These are phyloP conservation scores for Tiliacea aurago DNA, from an alignment of 2,888 invertebrate genomes.

Conservation along the genomic window DNA sequence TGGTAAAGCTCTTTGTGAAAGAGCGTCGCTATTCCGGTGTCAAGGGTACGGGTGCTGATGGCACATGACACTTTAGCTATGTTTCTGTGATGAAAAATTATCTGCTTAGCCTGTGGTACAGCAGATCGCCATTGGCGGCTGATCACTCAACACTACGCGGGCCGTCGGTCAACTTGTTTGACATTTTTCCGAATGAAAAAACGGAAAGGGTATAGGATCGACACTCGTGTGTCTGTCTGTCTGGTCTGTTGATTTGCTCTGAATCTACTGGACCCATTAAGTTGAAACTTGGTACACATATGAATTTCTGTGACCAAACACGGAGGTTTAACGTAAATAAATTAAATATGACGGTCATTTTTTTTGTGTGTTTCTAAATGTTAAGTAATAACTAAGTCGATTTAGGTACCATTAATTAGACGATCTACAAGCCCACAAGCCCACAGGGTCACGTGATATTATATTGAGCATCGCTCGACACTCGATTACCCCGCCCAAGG, in stretches of 20 bases:
- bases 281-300: too few relatives aligned
- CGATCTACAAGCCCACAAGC: neutral
- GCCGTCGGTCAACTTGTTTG: too few relatives aligned
- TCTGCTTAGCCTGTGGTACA: neutral
- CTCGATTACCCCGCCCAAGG: conserved; percentile 47
- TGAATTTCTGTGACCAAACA: too few relatives aligned
- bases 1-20: neutral
- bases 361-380: neutral
- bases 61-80: neutral
- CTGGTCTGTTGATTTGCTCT: too few relatives aligned
- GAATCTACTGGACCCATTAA: too few relatives aligned
- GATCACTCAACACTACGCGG: neutral
- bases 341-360: too few relatives aligned
- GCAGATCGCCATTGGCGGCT: neutral
- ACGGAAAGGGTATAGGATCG: too few relatives aligned
- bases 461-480: conserved; percentile 40
- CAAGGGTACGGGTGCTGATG: too few relatives aligned
- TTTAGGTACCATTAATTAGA: neutral
- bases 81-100: neutral
- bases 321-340: too few relatives aligned
- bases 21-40: neutral
- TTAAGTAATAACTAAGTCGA: neutral
- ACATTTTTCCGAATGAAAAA: neutral
- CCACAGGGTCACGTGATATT: conserved; percentile 20
- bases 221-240: too few relatives aligned